Evolutionary conservation across 2,113 vertebrate genomes (phyloP), one percentile per base, ranked within the genome.

Genomic region (Sturnus vulgaris): DNA sequence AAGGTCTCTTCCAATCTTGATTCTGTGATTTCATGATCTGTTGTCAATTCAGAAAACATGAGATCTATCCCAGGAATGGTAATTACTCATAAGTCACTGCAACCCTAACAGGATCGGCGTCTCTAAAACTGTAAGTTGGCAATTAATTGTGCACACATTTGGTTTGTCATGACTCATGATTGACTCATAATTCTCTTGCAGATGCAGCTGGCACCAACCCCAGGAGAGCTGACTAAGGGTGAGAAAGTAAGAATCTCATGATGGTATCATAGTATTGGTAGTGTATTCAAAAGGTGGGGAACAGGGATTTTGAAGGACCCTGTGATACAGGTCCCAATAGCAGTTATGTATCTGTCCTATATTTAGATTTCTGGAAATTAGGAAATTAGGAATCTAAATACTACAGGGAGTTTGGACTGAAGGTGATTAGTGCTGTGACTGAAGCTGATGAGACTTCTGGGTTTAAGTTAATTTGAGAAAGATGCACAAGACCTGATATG

Each of bases 161-260:
- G 81, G 22, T 73, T 93, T 70, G 55, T 70, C 50, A 21, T 92
- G 89, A 86, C 31, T 96, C 69, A 91, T 70, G 60, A 76, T 13
- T 79, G 78, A 94, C 70, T 95, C 76, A 83, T 80, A 73, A 53
- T 73, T 89, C 40, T 84, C 69, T 63, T 81, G 63, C 77, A 92
- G 72, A 78, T 59, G 60, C 28, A 86, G 69, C 69, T 88, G 84
- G n/a, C 71, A 82, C 46, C 76, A 88, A 23, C 35, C n/a, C 15
- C 27, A 24, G 71, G 59, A 93, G 63, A 73, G 46, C 64, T 86
- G 86, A 53, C 12, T 65, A 6, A 35, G 9, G 9, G 10, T 77
- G n/a, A 89, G 39, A 94, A 92, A 92, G 40, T 35, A 89, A 59
- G 49, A 80, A 70, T 88, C n/a, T 79, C 44, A 5, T 37, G 2